A percentile compares a stretch with the other conserved stretches of the same genome.
Conservation (phyloP, 1,140 invertebrate genomes). For the Arctopsyche grandis region DNA sequence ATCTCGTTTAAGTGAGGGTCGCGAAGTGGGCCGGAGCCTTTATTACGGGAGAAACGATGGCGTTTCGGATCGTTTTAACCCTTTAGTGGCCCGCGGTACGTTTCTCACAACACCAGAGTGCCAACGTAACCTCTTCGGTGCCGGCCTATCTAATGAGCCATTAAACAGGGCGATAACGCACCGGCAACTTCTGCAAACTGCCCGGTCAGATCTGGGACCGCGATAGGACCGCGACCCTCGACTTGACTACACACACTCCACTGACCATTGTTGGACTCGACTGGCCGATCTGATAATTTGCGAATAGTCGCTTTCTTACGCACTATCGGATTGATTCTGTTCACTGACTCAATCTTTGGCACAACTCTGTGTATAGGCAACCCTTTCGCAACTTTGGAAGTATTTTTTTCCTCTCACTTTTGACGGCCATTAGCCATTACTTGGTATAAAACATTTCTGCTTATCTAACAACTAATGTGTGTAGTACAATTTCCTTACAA, state of each 20-base stretch:
- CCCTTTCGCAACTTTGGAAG: too few species aligned
- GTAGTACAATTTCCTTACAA: too few species aligned
- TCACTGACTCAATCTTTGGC: too few species aligned
- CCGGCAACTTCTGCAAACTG: slow-evolving; percentile 25
- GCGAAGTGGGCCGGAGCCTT: not conserved
- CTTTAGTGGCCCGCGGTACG: slow-evolving; percentile 9
- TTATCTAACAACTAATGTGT: too few species aligned
- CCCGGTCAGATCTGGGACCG: not conserved
- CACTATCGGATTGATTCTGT: too few species aligned
- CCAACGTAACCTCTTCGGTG: not conserved
- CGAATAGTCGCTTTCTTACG: too few species aligned
- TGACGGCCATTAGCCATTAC: too few species aligned
- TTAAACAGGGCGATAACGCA: slow-evolving; percentile 26
- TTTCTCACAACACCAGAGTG: not conserved
- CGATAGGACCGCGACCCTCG: slow-evolving; percentile 17
- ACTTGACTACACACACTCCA: not conserved
- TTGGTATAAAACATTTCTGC: too few species aligned
- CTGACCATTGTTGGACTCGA: too few species aligned
- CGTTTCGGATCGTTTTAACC: slow-evolving; percentile 13
- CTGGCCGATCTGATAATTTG: not conserved
- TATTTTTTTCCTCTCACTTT: too few species aligned
- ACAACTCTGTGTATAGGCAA: too few species aligned
- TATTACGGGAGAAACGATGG: not conserved
- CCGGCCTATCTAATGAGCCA: slow-evolving; percentile 15
- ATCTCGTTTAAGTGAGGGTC: not conserved